A percentile compares a stretch with the other conserved stretches of the same genome.
phyloP scores from a whole-genome alignment of 2,113 vertebrate species.

The Lethenteron camtschaticum region DNA sequence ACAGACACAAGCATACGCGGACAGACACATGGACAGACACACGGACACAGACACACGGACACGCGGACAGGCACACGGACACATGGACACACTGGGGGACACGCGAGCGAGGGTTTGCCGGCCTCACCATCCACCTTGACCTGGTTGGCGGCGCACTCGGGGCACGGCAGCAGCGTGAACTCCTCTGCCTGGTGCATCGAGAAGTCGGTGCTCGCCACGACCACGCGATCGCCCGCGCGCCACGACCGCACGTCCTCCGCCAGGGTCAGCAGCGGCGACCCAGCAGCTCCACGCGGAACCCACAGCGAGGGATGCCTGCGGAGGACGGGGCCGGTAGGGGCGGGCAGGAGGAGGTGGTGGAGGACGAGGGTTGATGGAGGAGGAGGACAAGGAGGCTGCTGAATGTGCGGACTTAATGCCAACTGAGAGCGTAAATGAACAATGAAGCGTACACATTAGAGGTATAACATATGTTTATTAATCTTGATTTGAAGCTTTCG shows the following conservation, averaged over 20 bases:
- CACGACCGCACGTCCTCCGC: constrained; percentile 18
- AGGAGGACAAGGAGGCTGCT: background rate
- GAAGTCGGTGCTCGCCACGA: constrained; percentile 19
- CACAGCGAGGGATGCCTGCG: constrained; percentile 14
- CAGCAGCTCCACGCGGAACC: constrained; percentile 18
- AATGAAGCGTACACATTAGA: no score
- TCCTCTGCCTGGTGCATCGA: constrained; percentile 20
- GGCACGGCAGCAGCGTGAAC: constrained; percentile 17
- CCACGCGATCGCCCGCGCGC: constrained; percentile 15
- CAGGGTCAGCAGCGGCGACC: constrained; percentile 16
- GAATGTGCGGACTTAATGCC: background rate
- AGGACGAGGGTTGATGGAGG: constrained; percentile 4
- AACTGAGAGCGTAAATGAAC: background rate
- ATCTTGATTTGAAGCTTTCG: no score
- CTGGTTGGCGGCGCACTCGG: constrained; percentile 17
- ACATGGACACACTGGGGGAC: no score
- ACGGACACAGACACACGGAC: no score
- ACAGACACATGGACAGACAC: no score
- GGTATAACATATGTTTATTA: no score
- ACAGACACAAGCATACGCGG: no score
- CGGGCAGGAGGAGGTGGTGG: no score
- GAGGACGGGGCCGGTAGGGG: no score
- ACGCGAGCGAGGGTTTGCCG: no score
- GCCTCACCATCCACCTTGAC: constrained; percentile 20
- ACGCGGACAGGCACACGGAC: no score